Percentiles rank a stretch among this genome's conserved stretches.
Evolutionary conservation across 2,797 vertebrate genomes (phyloP).

Genomic region (Nasua narica): DNA sequence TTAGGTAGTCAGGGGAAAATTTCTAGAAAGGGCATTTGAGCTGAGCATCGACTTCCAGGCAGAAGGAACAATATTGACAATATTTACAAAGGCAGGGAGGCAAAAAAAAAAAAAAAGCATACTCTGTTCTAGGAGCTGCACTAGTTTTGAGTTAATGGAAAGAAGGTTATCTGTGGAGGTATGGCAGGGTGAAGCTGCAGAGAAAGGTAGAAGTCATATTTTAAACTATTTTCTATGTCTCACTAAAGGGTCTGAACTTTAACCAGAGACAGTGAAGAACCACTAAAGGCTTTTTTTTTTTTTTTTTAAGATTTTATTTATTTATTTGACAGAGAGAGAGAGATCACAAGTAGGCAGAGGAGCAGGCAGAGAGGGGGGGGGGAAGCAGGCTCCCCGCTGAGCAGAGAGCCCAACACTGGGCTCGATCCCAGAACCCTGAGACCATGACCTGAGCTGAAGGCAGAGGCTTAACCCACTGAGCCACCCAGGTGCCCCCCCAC

Average conservation of each 20-base stretch:
- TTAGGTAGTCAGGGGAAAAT: not conserved
- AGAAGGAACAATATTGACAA: not conserved
- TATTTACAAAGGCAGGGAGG: not conserved
- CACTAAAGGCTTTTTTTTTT: not conserved
- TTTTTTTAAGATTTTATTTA: no score
- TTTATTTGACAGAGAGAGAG: no score
- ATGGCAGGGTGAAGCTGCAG: not conserved
- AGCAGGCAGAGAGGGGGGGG: no score
- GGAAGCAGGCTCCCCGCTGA: no score
- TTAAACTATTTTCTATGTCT: constrained; percentile 2
- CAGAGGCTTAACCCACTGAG: no score
- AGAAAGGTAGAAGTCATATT: not conserved
- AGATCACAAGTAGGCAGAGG: no score
- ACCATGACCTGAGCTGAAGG: no score
- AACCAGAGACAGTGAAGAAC: not conserved
- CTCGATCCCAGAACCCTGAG: no score
- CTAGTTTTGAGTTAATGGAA: not conserved
- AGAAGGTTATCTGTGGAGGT: not conserved
- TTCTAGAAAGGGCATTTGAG: not conserved
- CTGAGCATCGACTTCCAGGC: not conserved
- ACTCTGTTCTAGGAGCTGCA: not conserved
- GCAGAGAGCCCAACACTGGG: no score
- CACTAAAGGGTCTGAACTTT: not conserved
- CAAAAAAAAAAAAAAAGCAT: not conserved
- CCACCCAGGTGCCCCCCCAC: no score